phyloP scores from a whole-genome alignment of 2,888 invertebrate genomes.

The Cartodere bifasciata region DNA sequence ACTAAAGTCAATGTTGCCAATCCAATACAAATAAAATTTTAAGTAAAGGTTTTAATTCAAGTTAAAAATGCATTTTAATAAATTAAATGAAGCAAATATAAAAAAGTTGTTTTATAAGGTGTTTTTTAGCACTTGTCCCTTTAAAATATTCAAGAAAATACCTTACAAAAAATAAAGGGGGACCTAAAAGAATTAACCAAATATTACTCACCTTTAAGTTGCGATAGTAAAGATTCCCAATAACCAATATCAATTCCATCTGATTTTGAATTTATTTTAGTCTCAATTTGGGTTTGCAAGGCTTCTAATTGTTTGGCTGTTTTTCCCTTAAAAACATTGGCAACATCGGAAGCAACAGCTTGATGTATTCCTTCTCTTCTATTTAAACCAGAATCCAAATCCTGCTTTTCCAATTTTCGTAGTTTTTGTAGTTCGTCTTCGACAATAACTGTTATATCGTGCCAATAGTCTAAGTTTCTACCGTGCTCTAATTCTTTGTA shows the following conservation, averaged over 20 bases:
- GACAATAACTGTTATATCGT: constrained; percentile 89
- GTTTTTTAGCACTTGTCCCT: too few species aligned
- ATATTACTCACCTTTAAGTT: constrained; percentile 61
- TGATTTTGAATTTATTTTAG: constrained; percentile 68
- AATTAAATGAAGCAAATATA: too few species aligned
- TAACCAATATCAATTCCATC: constrained; percentile 94
- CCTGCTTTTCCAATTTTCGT: constrained; percentile 55
- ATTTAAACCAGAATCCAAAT: constrained; percentile 43
- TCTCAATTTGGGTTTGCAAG: constrained; percentile 73
- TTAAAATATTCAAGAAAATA: too few species aligned
- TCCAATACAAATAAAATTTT: too few species aligned
- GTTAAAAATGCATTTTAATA: too few species aligned
- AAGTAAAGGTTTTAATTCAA: too few species aligned
- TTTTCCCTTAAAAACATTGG: constrained; percentile 85
- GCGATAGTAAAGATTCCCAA: constrained; percentile 94
- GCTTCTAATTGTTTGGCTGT: constrained; percentile 73
- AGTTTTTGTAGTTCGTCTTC: constrained; percentile 85
- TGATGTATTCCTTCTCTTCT: constrained; percentile 62
- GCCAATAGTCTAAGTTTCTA: constrained; percentile 86
- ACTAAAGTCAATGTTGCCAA: too few species aligned
- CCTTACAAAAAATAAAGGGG: not conserved
- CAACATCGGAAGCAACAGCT: constrained; percentile 82
- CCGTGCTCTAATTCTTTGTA: constrained; percentile 87
- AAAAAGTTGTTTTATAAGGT: too few species aligned
- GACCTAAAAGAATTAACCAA: not conserved